Percentiles rank a stretch among this genome's conserved stretches.
Conservation (phyloP, 1,140 invertebrate genomes). For the Xylocopa sonorina region DNA sequence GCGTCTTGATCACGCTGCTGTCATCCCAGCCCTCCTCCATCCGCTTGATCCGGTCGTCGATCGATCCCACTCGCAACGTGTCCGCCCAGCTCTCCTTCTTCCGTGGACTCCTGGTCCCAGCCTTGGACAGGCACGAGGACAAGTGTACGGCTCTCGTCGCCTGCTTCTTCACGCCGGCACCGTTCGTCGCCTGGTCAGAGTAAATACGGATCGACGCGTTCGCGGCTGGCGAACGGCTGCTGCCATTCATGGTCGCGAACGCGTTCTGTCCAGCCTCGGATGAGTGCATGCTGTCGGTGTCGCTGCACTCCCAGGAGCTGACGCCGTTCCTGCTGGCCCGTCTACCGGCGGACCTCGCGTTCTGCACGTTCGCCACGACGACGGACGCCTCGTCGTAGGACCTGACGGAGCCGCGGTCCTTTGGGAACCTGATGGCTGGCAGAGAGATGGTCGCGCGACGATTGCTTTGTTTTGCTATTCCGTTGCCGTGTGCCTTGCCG, state of each 20-base stretch:
- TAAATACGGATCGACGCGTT: not conserved
- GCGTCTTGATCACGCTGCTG: slow-evolving; percentile 71
- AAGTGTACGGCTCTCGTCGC: too few species aligned
- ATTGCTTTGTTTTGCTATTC: slow-evolving; percentile 80
- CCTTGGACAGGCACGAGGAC: not conserved
- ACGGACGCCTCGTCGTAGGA: not conserved
- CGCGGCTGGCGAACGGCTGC: not conserved
- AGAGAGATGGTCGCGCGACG: slow-evolving; percentile 37
- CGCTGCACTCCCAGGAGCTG: slow-evolving; percentile 83
- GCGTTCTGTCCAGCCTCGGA: slow-evolving; percentile 69
- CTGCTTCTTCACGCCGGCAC: not conserved
- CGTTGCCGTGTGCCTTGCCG: slow-evolving; percentile 87
- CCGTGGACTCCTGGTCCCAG: not conserved
- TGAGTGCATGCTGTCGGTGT: slow-evolving; percentile 83
- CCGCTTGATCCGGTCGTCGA: slow-evolving; percentile 69
- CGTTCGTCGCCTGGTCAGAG: not conserved
- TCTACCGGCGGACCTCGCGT: slow-evolving; percentile 29
- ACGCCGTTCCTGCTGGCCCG: slow-evolving; percentile 81
- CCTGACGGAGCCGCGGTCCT: not conserved
- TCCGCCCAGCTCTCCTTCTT: slow-evolving; percentile 80
- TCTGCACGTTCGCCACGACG: not conserved
- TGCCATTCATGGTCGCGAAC: too few species aligned
- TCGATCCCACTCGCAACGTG: slow-evolving; percentile 66
- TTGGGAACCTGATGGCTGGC: slow-evolving; percentile 16
- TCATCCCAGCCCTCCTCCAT: slow-evolving; percentile 79